These are phyloP conservation scores for Abrostola triplasia DNA, from an alignment of 2,888 invertebrate genomes.

Conservation along the genomic window DNA sequence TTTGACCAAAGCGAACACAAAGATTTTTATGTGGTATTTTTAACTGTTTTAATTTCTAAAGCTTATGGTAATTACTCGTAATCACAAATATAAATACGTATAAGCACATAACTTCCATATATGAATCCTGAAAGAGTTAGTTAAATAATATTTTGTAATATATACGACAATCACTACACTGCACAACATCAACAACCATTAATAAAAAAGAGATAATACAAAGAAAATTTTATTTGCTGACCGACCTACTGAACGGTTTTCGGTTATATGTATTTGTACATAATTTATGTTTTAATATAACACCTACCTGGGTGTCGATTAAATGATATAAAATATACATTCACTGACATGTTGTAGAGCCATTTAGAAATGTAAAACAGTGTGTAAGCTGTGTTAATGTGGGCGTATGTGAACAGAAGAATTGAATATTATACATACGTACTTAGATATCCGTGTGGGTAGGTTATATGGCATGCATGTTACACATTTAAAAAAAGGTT, in stretches of 20 bases:
- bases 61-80: too few species aligned
- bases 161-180: too few species aligned
- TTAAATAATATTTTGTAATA: too few species aligned
- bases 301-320: not conserved
- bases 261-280: too few species aligned
- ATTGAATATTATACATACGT: slow-evolving; percentile 2
- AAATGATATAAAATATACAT: not conserved
- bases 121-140: too few species aligned
- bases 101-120: too few species aligned
- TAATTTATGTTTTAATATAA: not conserved
- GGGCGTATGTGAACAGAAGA: not conserved
- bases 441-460: not conserved
- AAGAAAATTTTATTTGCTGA: not conserved
- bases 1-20: too few species aligned
- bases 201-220: too few species aligned
- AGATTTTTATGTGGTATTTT: too few species aligned
- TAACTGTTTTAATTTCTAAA: too few species aligned
- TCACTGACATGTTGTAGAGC: not conserved
- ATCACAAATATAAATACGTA: too few species aligned
- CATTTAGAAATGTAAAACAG: not conserved
- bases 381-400: not conserved
- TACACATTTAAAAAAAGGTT: slow-evolving; percentile 17
- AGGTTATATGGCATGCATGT: slow-evolving; percentile 15
- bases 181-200: too few species aligned
- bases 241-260: not conserved